Percentiles rank a stretch among this genome's conserved stretches.
These are phyloP conservation scores for Pseudoatta argentina DNA, from an alignment of 1,140 invertebrate species.

Conservation along the genomic window DNA sequence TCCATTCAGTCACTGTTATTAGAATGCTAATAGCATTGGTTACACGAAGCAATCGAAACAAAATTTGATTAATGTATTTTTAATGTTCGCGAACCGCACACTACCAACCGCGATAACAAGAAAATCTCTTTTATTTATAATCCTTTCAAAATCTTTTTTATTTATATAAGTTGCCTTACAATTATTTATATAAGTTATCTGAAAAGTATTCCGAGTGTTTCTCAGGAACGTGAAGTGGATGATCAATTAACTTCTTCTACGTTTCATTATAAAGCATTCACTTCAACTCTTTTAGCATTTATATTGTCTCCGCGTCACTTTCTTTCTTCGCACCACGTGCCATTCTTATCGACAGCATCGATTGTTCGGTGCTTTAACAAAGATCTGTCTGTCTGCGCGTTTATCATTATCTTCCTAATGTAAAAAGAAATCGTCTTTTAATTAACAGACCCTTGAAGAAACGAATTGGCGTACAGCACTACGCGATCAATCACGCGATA, in stretches of 20 bases:
- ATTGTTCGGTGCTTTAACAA: conserved; percentile 34
- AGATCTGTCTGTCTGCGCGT: conserved; percentile 33
- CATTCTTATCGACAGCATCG: conserved; percentile 25
- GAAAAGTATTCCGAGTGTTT: background rate
- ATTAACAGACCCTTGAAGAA: conserved; percentile 62
- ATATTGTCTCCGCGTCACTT: conserved; percentile 7
- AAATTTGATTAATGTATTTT: background rate
- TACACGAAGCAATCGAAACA: background rate
- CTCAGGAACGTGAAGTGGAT: background rate
- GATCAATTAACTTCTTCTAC: background rate
- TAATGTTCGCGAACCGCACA: background rate
- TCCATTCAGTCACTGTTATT: background rate
- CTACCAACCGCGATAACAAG: background rate
- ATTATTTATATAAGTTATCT: background rate
- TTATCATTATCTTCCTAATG: conserved; percentile 48
- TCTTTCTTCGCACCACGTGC: background rate
- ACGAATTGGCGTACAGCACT: conserved; percentile 35
- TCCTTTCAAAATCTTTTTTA: background rate
- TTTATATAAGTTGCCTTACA: background rate
- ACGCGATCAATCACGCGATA: conserved; percentile 61
- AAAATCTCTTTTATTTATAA: background rate
- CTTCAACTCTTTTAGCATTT: conserved; percentile 4
- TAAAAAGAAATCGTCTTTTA: conserved; percentile 54
- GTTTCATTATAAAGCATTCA: background rate
- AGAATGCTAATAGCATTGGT: background rate